Conservation (phyloP, 2,888 invertebrate species). For the Hetaerina titia region DNA sequence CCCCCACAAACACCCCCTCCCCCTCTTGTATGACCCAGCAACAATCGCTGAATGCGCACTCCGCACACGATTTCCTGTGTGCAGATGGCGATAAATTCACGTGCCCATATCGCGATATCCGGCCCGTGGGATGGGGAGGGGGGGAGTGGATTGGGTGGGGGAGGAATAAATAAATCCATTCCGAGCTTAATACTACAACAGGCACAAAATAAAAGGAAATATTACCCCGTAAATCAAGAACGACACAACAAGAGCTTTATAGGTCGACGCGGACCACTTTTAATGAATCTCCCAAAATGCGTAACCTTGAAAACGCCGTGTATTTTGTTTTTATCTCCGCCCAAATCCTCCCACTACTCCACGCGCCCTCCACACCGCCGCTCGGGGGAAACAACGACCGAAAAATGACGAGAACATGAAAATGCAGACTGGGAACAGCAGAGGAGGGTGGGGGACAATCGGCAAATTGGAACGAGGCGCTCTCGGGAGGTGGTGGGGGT, state of each 20-base stretch:
- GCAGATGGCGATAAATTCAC: not conserved
- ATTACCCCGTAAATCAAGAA: not conserved
- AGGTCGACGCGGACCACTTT: not conserved
- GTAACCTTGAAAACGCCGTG: not conserved
- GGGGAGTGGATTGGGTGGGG: too few species aligned
- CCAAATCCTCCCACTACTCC: not conserved
- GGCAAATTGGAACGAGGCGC: not conserved
- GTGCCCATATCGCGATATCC: not conserved
- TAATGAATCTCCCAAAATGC: slow-evolving; percentile 27
- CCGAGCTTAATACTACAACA: not conserved
- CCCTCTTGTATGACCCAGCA: not conserved
- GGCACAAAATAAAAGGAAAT: not conserved
- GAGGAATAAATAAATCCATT: not conserved
- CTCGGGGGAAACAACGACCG: not conserved
- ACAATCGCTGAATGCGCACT: not conserved
- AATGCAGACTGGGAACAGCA: not conserved
- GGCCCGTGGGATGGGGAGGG: not conserved
- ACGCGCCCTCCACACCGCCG: not conserved
- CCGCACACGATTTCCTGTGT: not conserved
- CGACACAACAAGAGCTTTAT: not conserved
- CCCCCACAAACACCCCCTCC: not conserved
- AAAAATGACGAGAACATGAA: not conserved
- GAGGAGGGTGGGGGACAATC: not conserved
- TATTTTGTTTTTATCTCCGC: not conserved
- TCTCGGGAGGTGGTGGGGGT: not conserved